Base-by-base conservation (phyloP, 30 jellyfish, hydroid and myxozoan species). In the Aurelia sp. region DNA sequence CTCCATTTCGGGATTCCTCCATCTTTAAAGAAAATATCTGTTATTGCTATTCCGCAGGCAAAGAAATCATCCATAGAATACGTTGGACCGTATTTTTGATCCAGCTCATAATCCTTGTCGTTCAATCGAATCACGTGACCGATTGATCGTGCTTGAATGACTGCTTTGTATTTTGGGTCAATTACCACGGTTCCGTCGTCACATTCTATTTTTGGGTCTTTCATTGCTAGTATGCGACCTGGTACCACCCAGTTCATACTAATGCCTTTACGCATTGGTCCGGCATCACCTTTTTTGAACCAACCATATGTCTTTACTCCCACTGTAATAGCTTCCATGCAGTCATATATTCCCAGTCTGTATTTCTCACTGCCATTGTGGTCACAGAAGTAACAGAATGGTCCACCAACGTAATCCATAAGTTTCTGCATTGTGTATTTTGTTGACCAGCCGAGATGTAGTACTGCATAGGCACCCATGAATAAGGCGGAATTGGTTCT, bases 161-260 rank as follows among this genome's bases (percentile, higher is more conserved):
- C 98, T 84, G 78, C 35, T 62, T 68, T 83, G 50, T 89, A 87
- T 53, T 76, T 58, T 4, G 90, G 67, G 61, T 64, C 47, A 10
- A 77, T 17, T 30, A 38, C 67, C 19, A 69, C 61, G 4, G 66
- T 82, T 48, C 78, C 88, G 5, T 73, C 81, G 44, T 38, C 30
- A 1, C 81, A 24, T 13, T 63, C 79, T 15, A 64, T 24, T 53
- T 94, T 88, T n/a, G 98, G 98, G 83, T 93, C 98, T 74, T 74
- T 88, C 90, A 93, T 89, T 21, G 98, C 98, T 11, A 93, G 31
- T 59, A 69, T 78, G 69, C 76, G 63, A 62, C 89, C 88, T 44
- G 98, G 98, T 18, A 87, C 67, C 4, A 93, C 85, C 98, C 97
- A 93, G 78, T 88, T 78, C 98, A 93, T 93, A 44, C 84, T 93